Base-by-base conservation (phyloP, 2,888 invertebrate species). In the Apodemia duryi region DNA sequence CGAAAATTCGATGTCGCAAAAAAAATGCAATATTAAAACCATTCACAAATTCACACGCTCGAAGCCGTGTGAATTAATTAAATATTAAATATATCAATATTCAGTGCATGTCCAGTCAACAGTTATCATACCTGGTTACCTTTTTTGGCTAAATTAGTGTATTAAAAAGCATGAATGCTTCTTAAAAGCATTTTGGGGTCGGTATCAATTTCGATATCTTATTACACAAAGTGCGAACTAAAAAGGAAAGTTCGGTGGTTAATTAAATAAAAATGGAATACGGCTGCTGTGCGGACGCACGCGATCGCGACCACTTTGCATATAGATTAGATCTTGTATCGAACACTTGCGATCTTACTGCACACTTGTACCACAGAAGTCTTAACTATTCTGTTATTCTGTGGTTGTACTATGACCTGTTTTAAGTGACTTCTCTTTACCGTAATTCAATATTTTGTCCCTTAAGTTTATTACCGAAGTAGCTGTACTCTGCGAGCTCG, bases 251-350 rank as follows among this genome's bases (percentile, higher is more conserved):
- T 69, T 70, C 71, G 70, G 71, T 65, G 73, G 71, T 75, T 76
- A 78, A 79, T 79, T 79, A 78, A 79, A 78, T 77, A 77, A 78
- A 75, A 77, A 73, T 71, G 70, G 70, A 71, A 73, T 71, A 72
- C 66, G 67, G 69, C 70, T 69, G 11, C 66, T 49, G 73, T 73
- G 71, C 70, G 43, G 63, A 68, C 74, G 72, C 77, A 77, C 75
- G 78, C 78, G 73, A 77, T 76, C 67, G 43, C 46, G n/a, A 49
- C 61, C 72, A 73, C 75, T 83, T 84, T 83, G 84, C 85, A 85
- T 86, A 83, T 84, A 85, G 84, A 86, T 85, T 81, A 83, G 77
- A 74, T 80, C 82, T 73, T 73, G 70, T 74, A 76, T 75, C 73
- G 70, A 69, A 74, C 73, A 73, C 73, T 73, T 71, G 71, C 67